A percentile compares a stretch with the other conserved stretches of the same genome.
These are phyloP conservation scores for Momotus momota DNA, from an alignment of 2,797 vertebrate genomes.

Conservation along the genomic window DNA sequence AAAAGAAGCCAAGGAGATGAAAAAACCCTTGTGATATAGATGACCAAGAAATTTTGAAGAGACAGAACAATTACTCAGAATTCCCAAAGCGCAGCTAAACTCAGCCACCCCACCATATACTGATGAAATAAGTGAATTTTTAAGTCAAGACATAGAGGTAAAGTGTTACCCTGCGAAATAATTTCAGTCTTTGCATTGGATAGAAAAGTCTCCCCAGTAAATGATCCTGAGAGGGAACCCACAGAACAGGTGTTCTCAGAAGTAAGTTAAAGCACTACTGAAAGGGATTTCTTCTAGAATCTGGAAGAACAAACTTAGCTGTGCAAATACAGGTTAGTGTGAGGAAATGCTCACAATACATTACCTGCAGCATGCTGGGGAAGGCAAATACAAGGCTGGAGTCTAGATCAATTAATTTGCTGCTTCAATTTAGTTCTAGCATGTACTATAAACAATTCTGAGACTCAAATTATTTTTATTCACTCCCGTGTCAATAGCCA, in stretches of 20 bases:
- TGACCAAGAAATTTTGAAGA: background rate
- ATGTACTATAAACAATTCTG: background rate
- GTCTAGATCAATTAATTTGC: background rate
- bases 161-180: background rate
- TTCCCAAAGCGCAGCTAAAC: background rate
- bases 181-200: background rate
- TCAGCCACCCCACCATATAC: background rate
- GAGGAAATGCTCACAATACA: background rate
- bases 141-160: background rate
- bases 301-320: background rate
- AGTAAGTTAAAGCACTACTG: background rate
- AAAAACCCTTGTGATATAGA: background rate
- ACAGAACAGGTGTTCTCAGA: background rate
- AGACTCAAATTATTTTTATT: background rate
- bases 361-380: background rate
- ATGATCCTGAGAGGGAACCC: rapidly evolving
- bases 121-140: background rate
- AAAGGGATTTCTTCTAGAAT: background rate
- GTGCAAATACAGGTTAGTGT: background rate
- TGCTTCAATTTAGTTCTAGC: background rate
- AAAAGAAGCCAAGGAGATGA: background rate
- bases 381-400: background rate
- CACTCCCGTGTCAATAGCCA: background rate
- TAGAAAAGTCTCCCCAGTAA: background rate
- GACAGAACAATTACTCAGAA: background rate